Evolutionary conservation across 2,888 invertebrate genomes (phyloP).

Genomic region (Leptinotarsa peninsularis): DNA sequence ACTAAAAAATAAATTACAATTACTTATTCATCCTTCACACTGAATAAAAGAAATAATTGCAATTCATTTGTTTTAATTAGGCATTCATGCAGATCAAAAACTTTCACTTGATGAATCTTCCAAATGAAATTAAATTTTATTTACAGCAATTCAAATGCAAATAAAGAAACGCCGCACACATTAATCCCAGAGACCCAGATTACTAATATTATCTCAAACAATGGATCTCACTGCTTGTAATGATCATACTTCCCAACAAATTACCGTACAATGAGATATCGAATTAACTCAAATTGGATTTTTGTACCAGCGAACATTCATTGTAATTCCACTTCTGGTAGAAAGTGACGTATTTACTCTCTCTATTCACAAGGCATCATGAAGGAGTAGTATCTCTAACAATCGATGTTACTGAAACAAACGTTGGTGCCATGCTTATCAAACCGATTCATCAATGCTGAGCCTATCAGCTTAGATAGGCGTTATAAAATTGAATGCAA

Average conservation of each 20-base stretch:
- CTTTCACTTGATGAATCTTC: slow-evolving; percentile 6
- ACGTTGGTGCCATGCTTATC: too few relatives aligned
- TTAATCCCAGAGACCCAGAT: not conserved
- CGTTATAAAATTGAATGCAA: too few relatives aligned
- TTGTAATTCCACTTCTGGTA: not conserved
- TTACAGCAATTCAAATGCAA: slow-evolving; percentile 9
- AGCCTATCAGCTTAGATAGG: too few relatives aligned
- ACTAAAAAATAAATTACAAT: too few relatives aligned
- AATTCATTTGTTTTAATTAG: not conserved
- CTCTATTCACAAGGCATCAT: too few relatives aligned
- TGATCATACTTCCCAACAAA: slow-evolving; percentile 14
- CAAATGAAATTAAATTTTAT: not conserved
- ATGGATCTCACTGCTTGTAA: not conserved
- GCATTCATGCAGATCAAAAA: slow-evolving; percentile 4
- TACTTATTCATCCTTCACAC: not conserved
- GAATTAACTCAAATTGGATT: not conserved
- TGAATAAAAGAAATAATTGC: not conserved
- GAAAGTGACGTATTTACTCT: too few relatives aligned
- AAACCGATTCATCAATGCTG: too few relatives aligned
- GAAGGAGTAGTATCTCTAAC: too few relatives aligned
- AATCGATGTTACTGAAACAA: too few relatives aligned
- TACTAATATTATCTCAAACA: slow-evolving; percentile 2
- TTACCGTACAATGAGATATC: slow-evolving; percentile 1
- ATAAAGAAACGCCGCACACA: not conserved
- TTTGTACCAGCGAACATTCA: not conserved